Evolutionary conservation across 2,888 invertebrate genomes (phyloP).

Genomic region (Oegoconia quadripuncta): DNA sequence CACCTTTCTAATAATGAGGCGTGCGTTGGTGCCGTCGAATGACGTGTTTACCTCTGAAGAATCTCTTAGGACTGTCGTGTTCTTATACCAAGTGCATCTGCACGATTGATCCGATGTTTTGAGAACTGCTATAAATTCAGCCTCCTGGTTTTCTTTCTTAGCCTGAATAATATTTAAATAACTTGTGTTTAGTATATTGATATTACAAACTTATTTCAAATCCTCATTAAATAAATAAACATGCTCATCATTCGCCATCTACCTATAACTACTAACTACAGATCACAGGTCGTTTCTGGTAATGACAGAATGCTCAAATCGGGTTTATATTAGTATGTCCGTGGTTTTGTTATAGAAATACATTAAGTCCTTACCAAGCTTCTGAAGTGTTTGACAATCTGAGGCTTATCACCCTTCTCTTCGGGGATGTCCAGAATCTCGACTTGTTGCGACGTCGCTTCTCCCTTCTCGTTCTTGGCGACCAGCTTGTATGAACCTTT

Average conservation of each 20-base stretch:
- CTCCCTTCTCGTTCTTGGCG: slow-evolving; percentile 95
- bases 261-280: too few relatives aligned
- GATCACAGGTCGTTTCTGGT: too few relatives aligned
- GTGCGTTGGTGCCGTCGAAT: slow-evolving; percentile 90
- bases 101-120: slow-evolving; percentile 88
- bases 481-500: slow-evolving; percentile 94
- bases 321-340: too few relatives aligned
- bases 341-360: too few relatives aligned
- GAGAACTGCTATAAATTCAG: slow-evolving; percentile 87
- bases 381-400: slow-evolving; percentile 86
- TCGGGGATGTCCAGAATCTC: slow-evolving; percentile 91
- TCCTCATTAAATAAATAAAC: neutral
- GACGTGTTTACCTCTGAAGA: slow-evolving; percentile 87
- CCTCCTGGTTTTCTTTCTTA: slow-evolving; percentile 81
- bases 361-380: slow-evolving; percentile 85
- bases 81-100: slow-evolving; percentile 92
- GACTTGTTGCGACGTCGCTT: slow-evolving; percentile 92
- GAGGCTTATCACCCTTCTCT: slow-evolving; percentile 88
- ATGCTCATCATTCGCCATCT: too few relatives aligned
- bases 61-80: slow-evolving; percentile 86
- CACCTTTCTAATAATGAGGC: slow-evolving; percentile 87
- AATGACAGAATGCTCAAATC: too few relatives aligned
- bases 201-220: neutral
- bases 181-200: neutral
- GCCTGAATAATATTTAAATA: slow-evolving; percentile 39